Evolutionary conservation across 2,888 invertebrate species (phyloP).

Genomic region (Serrognathus titanus): DNA sequence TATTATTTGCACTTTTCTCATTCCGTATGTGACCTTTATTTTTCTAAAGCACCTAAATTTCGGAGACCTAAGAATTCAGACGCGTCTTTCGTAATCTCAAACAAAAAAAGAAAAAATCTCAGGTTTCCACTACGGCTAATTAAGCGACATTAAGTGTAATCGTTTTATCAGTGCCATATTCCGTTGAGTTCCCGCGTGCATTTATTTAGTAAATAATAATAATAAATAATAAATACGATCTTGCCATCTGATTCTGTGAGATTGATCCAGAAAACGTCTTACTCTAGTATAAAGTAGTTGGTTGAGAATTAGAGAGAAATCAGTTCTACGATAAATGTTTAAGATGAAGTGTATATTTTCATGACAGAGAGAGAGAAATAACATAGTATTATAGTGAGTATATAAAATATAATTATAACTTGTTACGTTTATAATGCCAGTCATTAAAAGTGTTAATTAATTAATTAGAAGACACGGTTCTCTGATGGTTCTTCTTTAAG

Average conservation of each 20-base stretch:
- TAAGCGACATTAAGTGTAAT: no score
- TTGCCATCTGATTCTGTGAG: conserved; percentile 23
- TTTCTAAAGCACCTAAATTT: background rate
- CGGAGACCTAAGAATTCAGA: background rate
- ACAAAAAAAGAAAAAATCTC: no score
- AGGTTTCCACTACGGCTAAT: no score
- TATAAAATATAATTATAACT: conserved; percentile 9
- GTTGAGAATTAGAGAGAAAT: conserved; percentile 13
- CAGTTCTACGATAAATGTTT: conserved; percentile 12
- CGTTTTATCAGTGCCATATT: conserved; percentile 23
- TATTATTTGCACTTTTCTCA: background rate
- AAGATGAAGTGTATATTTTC: conserved; percentile 22
- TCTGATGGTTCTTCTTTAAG: no score
- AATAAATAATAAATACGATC: conserved; percentile 12
- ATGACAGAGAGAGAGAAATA: conserved; percentile 12
- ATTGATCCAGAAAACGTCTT: conserved; percentile 5
- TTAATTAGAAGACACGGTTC: no score
- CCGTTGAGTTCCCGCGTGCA: conserved; percentile 17
- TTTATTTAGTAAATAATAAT: background rate
- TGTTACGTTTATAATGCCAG: conserved; percentile 16
- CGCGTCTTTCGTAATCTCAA: background rate
- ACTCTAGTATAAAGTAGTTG: background rate
- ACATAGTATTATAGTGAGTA: conserved; percentile 18
- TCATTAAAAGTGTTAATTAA: conserved; percentile 2
- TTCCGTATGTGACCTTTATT: background rate